Conservation (phyloP, 2,113 vertebrate species). For the Rhinolophus sinicus region DNA sequence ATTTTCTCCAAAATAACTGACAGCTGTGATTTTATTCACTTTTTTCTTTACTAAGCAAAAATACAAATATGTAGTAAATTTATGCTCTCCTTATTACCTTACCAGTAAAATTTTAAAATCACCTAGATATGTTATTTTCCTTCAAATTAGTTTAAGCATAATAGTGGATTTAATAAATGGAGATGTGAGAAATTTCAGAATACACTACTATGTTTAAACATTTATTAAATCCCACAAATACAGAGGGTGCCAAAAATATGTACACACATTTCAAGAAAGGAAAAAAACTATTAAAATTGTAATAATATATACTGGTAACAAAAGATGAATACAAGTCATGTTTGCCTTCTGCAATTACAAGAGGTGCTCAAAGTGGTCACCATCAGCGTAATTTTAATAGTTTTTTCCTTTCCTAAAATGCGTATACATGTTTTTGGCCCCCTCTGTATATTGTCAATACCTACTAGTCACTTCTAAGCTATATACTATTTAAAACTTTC, state of each 20-base stretch:
- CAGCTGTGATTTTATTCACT: slow-evolving; percentile 71
- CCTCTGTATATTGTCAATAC: background rate
- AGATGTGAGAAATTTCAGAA: slow-evolving; percentile 52
- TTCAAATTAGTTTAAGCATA: slow-evolving; percentile 50
- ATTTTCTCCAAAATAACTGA: slow-evolving; percentile 78
- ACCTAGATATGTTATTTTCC: slow-evolving; percentile 45
- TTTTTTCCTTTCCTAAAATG: too few relatives aligned
- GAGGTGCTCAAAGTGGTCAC: too few relatives aligned
- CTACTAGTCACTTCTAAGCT: slow-evolving; percentile 9
- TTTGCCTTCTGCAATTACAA: too few relatives aligned
- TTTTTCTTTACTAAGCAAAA: slow-evolving; percentile 53
- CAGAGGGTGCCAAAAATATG: too few relatives aligned
- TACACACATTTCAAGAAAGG: too few relatives aligned
- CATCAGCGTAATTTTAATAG: too few relatives aligned
- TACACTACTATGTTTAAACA: slow-evolving; percentile 35
- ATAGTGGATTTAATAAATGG: background rate
- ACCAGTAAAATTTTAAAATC: slow-evolving; percentile 34
- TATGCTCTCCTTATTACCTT: slow-evolving; percentile 30
- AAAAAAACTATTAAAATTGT: too few relatives aligned
- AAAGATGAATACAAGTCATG: too few relatives aligned
- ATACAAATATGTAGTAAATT: slow-evolving; percentile 67
- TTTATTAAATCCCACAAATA: slow-evolving; percentile 34
- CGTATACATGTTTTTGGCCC: too few relatives aligned
- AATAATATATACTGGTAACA: too few relatives aligned
- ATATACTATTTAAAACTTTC: background rate